phyloP scores from a whole-genome alignment of 2,113 vertebrate species.

The Centrocercus urophasianus region DNA sequence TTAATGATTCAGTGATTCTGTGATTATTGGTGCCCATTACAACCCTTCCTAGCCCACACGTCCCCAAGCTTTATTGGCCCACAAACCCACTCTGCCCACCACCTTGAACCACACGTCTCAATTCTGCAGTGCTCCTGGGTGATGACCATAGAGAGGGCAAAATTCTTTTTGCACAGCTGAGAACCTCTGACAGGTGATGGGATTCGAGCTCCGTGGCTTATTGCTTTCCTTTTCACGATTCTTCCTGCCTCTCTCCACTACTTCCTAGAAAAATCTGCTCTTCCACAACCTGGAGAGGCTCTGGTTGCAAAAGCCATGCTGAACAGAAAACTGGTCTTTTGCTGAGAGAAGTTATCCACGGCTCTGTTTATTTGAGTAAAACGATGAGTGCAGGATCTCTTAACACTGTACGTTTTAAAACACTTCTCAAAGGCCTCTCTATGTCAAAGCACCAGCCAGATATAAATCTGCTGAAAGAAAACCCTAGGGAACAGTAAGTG shows the following conservation, averaged over 20 bases:
- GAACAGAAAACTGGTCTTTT: conserved; percentile 2
- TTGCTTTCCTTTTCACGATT: neutral
- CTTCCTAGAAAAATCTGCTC: conserved; percentile 39
- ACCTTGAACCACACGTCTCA: neutral
- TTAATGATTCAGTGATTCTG: too few relatives aligned
- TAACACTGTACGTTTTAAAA: neutral
- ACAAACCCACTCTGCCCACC: neutral
- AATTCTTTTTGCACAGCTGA: neutral
- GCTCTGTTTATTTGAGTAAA: neutral
- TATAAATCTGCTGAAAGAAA: neutral
- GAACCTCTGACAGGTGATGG: neutral
- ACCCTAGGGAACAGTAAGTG: neutral
- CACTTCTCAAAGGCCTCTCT: neutral
- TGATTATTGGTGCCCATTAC: neutral
- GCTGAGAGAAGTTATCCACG: neutral
- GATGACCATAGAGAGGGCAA: neutral
- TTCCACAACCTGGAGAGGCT: neutral
- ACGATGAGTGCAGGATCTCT: neutral
- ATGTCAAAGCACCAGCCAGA: neutral
- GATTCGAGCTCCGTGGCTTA: neutral
- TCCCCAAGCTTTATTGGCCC: neutral
- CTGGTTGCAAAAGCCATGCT: neutral
- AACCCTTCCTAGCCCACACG: neutral
- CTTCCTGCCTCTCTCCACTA: conserved; percentile 36
- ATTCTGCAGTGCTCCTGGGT: neutral